Percentiles rank a stretch among this genome's conserved stretches.
Evolutionary conservation across 1,140 invertebrate genomes (phyloP).

Genomic region (Acromyrmex echinatior): DNA sequence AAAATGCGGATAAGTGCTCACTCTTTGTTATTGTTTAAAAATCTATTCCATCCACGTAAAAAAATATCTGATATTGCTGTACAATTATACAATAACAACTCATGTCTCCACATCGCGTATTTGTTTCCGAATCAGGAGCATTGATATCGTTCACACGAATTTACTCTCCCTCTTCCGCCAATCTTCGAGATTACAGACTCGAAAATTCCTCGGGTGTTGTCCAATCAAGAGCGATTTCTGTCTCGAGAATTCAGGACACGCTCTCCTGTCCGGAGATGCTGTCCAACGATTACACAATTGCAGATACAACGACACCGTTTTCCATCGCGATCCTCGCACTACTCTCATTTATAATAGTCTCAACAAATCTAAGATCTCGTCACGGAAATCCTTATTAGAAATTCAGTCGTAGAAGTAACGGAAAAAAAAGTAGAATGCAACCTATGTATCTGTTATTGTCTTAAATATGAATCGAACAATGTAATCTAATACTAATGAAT

Average conservation of each 20-base stretch:
- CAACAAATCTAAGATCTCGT: conserved; percentile 71
- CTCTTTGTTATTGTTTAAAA: not conserved
- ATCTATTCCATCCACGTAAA: not conserved
- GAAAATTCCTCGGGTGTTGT: conserved; percentile 24
- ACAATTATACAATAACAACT: not conserved
- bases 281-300: conserved; percentile 54
- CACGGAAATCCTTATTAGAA: conserved; percentile 70
- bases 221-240: conserved; percentile 59
- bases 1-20: not conserved
- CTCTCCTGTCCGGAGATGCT: conserved; percentile 48
- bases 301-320: conserved; percentile 57
- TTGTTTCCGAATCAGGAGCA: not conserved
- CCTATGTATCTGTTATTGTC: not conserved
- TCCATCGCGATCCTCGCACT: conserved; percentile 64
- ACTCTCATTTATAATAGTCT: conserved; percentile 68
- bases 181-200: conserved; percentile 42
- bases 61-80: not conserved
- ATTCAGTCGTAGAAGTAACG: not conserved
- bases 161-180: not conserved
- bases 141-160: not conserved
- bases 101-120: not conserved
- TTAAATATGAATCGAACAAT: not conserved
- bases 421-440: conserved; percentile 23
- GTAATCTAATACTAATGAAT: not conserved
- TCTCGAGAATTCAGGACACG: conserved; percentile 60